phyloP scores from a whole-genome alignment of 2,797 vertebrate genomes.

The Pseudochirops cupreus region DNA sequence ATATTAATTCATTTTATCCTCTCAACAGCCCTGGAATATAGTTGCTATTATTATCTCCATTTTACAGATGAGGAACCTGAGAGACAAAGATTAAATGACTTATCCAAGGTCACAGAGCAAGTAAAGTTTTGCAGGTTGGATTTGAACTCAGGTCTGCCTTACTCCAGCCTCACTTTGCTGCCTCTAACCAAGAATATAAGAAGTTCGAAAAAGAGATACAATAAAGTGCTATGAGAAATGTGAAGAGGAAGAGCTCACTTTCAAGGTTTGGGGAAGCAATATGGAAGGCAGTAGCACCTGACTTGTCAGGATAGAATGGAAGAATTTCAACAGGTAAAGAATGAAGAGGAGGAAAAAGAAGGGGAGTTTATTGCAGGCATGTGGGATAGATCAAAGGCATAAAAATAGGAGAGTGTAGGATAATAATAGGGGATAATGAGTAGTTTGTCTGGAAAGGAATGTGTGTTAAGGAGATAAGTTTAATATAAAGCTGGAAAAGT shows the following conservation, averaged over 20 bases:
- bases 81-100: not conserved
- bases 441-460: not conserved
- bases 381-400: not conserved
- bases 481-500: not conserved
- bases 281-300: not conserved
- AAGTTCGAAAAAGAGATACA: not conserved
- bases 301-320: not conserved
- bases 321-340: not conserved
- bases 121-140: not conserved
- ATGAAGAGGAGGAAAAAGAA: not conserved
- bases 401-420: not conserved
- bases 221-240: not conserved
- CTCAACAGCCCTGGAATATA: not conserved
- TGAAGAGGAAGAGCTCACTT: not conserved
- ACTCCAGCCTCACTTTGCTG: not conserved
- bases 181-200: not conserved
- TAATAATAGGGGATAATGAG: conserved; percentile 3
- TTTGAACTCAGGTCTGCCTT: not conserved
- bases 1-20: not conserved
- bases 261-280: not conserved
- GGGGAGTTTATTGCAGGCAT: not conserved
- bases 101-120: not conserved
- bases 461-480: not conserved
- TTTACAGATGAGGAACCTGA: not conserved
- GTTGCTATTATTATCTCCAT: not conserved